Percentiles rank a stretch among this genome's conserved stretches.
phyloP scores from a whole-genome alignment of 1,140 invertebrate species.

The Drosophila erecta region DNA sequence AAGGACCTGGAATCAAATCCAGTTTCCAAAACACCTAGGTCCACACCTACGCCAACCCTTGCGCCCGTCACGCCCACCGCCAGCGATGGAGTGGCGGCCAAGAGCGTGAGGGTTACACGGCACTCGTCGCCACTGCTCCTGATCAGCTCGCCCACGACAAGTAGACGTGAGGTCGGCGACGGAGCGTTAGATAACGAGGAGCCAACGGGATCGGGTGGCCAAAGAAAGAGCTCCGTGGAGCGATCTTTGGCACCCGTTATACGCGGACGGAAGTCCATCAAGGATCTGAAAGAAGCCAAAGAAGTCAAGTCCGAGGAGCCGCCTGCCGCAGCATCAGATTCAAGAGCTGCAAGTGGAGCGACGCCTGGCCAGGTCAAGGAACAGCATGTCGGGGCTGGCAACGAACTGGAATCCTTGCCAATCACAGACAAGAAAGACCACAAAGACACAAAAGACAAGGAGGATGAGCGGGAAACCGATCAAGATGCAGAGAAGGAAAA shows the following conservation, averaged over 20 bases:
- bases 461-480: slow-evolving; percentile 27
- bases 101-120: slow-evolving; percentile 62
- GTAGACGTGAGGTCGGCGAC: slow-evolving; percentile 20
- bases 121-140: slow-evolving; percentile 70
- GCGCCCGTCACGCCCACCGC: slow-evolving; percentile 4
- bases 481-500: slow-evolving; percentile 14
- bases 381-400: slow-evolving; percentile 26
- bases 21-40: slow-evolving; percentile 15
- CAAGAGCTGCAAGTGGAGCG: background rate
- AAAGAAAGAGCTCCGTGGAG: slow-evolving; percentile 57
- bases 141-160: slow-evolving; percentile 50
- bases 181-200: slow-evolving; percentile 4
- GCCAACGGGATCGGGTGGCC: slow-evolving; percentile 22
- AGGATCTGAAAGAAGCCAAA: slow-evolving; percentile 75
- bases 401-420: slow-evolving; percentile 25
- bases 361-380: slow-evolving; percentile 33
- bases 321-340: slow-evolving; percentile 4
- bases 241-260: slow-evolving; percentile 42
- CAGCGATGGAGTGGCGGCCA: slow-evolving; percentile 21
- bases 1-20: slow-evolving; percentile 13
- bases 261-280: slow-evolving; percentile 80
- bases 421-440: slow-evolving; percentile 52
- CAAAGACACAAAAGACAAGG: slow-evolving; percentile 74
- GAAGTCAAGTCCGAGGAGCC: slow-evolving; percentile 51
- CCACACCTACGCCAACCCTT: slow-evolving; percentile 32